Percentiles rank a stretch among this genome's conserved stretches.
phyloP scores from a whole-genome alignment of 2,888 invertebrate species.

The Platynereis dumerilii region DNA sequence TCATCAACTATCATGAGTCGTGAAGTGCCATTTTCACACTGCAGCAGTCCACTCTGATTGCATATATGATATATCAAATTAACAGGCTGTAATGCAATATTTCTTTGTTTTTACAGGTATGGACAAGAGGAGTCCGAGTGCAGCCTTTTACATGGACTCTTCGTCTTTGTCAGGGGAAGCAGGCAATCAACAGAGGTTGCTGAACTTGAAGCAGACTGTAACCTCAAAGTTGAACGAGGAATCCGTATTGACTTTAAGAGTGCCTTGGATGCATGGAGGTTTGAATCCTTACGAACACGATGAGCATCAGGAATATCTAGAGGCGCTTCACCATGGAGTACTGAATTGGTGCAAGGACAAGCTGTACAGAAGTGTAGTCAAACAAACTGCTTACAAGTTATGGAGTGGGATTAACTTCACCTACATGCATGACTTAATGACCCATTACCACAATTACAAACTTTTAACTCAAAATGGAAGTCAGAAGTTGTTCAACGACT shows the following conservation, averaged over 20 bases:
- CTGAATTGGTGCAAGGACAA: not conserved
- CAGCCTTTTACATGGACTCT: too few relatives aligned
- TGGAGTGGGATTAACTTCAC: too few relatives aligned
- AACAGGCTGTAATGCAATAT: too few relatives aligned
- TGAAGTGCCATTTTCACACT: too few relatives aligned
- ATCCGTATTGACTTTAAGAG: not conserved
- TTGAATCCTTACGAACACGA: conserved; percentile 11
- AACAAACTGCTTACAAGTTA: not conserved
- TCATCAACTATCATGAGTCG: too few relatives aligned
- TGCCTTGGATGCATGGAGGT: conserved; percentile 14
- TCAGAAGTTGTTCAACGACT: not conserved
- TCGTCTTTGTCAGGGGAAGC: too few relatives aligned
- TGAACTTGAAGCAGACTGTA: not conserved
- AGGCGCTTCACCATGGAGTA: conserved; percentile 14
- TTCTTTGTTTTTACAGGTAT: too few relatives aligned
- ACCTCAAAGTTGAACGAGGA: not conserved
- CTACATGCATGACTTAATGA: not conserved
- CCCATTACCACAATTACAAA: not conserved
- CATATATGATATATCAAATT: too few relatives aligned
- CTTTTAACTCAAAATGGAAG: not conserved
- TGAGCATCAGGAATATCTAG: conserved; percentile 23
- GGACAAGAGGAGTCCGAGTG: too few relatives aligned
- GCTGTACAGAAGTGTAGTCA: not conserved
- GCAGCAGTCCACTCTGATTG: too few relatives aligned
- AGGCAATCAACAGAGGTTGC: not conserved